phyloP scores from a whole-genome alignment of 30 jellyfish, hydroid and myxozoan genomes.

The Turritopsis rubra region DNA sequence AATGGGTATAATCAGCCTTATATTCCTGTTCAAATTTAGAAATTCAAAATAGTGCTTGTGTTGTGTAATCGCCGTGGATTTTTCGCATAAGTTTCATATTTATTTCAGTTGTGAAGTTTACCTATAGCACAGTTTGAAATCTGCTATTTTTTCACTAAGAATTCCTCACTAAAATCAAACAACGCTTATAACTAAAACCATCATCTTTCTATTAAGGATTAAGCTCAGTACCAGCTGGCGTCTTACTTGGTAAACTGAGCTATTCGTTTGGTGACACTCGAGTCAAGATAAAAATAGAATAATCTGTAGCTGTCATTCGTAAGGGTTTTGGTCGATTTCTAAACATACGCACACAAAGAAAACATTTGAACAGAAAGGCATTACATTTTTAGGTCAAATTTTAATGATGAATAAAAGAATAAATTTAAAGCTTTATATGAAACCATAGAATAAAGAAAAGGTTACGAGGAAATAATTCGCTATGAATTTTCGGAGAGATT shows the following conservation, averaged over 20 bases:
- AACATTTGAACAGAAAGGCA: no score
- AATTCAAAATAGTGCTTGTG: not conserved
- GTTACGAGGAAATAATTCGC: no score
- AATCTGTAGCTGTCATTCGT: no score
- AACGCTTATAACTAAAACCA: not conserved
- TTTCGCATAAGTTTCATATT: not conserved
- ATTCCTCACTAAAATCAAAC: not conserved
- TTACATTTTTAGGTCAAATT: no score
- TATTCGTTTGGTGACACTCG: not conserved
- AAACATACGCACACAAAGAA: no score
- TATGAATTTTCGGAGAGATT: no score
- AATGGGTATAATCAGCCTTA: no score
- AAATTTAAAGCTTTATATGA: no score
- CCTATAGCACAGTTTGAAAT: not conserved
- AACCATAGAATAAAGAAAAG: no score
- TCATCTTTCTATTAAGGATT: not conserved
- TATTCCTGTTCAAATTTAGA: not conserved
- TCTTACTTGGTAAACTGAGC: not conserved
- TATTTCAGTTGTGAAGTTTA: not conserved
- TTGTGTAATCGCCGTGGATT: not conserved
- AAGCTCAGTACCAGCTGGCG: not conserved
- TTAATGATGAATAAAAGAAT: no score
- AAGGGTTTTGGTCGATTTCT: no score
- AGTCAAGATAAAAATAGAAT: not conserved
- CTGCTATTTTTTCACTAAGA: not conserved